Percentiles rank a stretch among this genome's conserved stretches.
These are phyloP conservation scores for Morone chrysops DNA, from an alignment of 2,113 vertebrate species.

Conservation along the genomic window DNA sequence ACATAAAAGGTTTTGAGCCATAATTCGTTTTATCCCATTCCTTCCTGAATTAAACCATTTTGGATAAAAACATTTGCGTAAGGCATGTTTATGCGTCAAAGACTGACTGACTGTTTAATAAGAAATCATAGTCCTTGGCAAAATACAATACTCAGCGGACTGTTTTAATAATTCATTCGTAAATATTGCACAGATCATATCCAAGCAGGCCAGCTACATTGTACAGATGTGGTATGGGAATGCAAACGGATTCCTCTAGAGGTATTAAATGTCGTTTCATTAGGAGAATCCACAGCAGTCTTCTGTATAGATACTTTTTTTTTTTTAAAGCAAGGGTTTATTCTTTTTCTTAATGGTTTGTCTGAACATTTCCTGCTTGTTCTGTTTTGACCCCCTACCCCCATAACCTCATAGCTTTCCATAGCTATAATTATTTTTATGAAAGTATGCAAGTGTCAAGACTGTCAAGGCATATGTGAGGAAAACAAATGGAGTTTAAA, in stretches of 20 bases:
- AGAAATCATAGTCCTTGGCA: background rate
- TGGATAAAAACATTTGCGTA: slow-evolving; percentile 18
- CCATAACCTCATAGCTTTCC: background rate
- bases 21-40: slow-evolving; percentile 7
- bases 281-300: background rate
- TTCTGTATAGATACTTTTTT: background rate
- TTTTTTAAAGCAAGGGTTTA: background rate
- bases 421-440: background rate
- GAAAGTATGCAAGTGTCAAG: slow-evolving; percentile 1
- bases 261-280: background rate
- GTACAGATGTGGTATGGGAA: background rate
- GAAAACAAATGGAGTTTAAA: slow-evolving; percentile 36
- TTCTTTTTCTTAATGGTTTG: background rate
- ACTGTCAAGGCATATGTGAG: background rate
- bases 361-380: background rate
- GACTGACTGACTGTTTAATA: slow-evolving; percentile 1
- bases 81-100: slow-evolving; percentile 13
- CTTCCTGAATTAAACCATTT: slow-evolving; percentile 21
- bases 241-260: background rate
- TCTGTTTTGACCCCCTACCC: background rate
- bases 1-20: background rate
- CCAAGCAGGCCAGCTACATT: background rate
- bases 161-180: slow-evolving; percentile 34
- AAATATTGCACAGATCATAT: slow-evolving; percentile 1
- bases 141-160: slow-evolving; percentile 1